Percentiles rank a stretch among this genome's conserved stretches.
Evolutionary conservation across 1,140 invertebrate species (phyloP).

Genomic region (Scaptodrosophila lebanonensis): DNA sequence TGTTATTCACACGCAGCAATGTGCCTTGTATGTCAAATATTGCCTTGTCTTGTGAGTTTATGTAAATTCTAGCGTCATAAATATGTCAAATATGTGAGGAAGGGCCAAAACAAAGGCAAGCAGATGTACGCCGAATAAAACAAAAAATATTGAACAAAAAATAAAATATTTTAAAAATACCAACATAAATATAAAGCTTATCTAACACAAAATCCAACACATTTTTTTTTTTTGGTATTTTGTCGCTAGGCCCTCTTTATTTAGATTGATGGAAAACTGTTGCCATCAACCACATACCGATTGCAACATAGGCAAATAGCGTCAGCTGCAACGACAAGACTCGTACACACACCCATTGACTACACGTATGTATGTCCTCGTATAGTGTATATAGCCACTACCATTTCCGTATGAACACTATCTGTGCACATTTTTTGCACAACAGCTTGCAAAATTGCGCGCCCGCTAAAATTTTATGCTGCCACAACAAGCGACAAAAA

Average conservation of each 20-base stretch:
- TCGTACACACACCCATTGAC: background rate
- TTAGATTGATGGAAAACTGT: constrained; percentile 50
- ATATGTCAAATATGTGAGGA: constrained; percentile 22
- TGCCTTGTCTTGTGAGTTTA: constrained; percentile 43
- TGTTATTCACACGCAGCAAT: constrained; percentile 8
- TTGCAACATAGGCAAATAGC: constrained; percentile 31
- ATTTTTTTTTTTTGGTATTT: no score
- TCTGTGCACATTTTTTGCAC: no score
- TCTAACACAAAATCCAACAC: no score
- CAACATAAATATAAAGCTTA: no score
- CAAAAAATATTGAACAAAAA: background rate
- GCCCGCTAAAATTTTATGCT: no score
- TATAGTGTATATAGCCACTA: constrained; percentile 16
- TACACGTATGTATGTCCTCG: constrained; percentile 38
- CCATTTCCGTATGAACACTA: no score
- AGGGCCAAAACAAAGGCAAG: background rate
- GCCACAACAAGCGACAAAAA: background rate
- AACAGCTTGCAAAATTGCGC: no score
- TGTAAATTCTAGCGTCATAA: constrained; percentile 17
- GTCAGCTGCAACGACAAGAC: constrained; percentile 45
- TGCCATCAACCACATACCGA: constrained; percentile 8
- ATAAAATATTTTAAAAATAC: no score
- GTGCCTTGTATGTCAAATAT: constrained; percentile 35
- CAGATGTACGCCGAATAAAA: constrained; percentile 27
- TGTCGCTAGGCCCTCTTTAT: constrained; percentile 13